These are phyloP conservation scores for Caenorhabditis sulstoni DNA, from an alignment of 2,888 invertebrate species.

Conservation along the genomic window DNA sequence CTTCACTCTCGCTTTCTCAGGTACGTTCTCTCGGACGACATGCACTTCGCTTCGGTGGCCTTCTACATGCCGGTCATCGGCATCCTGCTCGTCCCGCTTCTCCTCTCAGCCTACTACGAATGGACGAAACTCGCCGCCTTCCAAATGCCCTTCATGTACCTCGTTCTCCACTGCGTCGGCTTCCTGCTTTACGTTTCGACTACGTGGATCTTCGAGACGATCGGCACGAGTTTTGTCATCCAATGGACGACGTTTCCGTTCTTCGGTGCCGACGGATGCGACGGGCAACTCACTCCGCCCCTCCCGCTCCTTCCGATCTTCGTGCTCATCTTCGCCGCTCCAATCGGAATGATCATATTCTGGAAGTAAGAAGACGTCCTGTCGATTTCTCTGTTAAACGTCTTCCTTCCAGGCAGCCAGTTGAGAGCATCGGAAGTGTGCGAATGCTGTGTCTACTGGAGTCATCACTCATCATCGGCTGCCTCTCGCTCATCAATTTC, in stretches of 20 bases:
- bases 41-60: slow-evolving; percentile 76
- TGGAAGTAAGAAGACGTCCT: slow-evolving; percentile 7
- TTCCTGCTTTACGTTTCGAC: slow-evolving; percentile 19
- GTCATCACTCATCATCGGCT: slow-evolving; percentile 61
- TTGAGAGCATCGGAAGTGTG: slow-evolving; percentile 18
- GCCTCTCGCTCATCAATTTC: slow-evolving; percentile 72
- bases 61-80: slow-evolving; percentile 74
- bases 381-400: no score
- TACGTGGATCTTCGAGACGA: slow-evolving; percentile 19
- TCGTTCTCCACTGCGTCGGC: slow-evolving; percentile 36
- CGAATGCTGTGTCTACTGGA: slow-evolving; percentile 56
- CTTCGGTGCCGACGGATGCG: slow-evolving; percentile 23
- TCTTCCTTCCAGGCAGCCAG: slow-evolving; percentile 17
- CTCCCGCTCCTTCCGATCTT: slow-evolving; percentile 7
- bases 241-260: slow-evolving; percentile 28
- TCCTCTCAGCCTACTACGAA: slow-evolving; percentile 68
- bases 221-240: slow-evolving; percentile 16
- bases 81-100: slow-evolving; percentile 66
- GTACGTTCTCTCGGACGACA: slow-evolving; percentile 85
- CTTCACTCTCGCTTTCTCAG: slow-evolving; percentile 86
- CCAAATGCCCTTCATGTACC: slow-evolving; percentile 32
- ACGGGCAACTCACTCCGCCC: slow-evolving; percentile 19
- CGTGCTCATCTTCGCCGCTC: not conserved
- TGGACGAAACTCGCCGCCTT: slow-evolving; percentile 50
- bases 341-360: slow-evolving; percentile 27